Evolutionary conservation across 2,797 vertebrate species (phyloP).

Genomic region (Distichodus sexfasciatus): DNA sequence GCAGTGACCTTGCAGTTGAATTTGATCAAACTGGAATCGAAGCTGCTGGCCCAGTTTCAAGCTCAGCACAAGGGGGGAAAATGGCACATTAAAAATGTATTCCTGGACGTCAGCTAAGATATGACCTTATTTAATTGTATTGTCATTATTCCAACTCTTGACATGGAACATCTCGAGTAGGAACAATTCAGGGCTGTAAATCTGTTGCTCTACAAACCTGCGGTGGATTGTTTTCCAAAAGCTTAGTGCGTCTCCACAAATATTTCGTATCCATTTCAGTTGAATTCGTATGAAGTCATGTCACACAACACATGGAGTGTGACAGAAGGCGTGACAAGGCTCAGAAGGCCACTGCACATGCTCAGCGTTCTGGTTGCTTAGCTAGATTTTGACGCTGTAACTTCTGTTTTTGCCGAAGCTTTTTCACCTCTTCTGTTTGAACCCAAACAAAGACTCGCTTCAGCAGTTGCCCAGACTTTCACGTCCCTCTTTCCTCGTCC

Average conservation of each 20-base stretch:
- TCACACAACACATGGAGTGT: constrained; percentile 10
- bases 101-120: not conserved
- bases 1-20: not conserved
- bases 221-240: not conserved
- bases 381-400: constrained; percentile 1
- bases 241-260: not conserved
- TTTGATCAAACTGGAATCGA: not conserved
- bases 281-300: not conserved
- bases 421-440: not conserved
- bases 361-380: not conserved
- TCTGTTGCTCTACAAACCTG: not conserved
- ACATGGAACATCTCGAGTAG: not conserved
- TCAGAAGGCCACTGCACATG: not conserved
- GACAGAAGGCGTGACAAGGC: constrained; percentile 17
- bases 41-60: not conserved
- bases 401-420: not conserved
- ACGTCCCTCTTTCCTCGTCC: not conserved
- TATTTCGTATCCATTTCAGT: not conserved
- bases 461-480: not conserved
- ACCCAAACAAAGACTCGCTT: not conserved
- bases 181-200: constrained; percentile 14
- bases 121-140: constrained; percentile 2
- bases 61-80: not conserved
- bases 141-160: constrained; percentile 19
- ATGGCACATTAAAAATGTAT: not conserved